Evolutionary conservation across 2,113 vertebrate genomes (phyloP).

Genomic region (Erythrolamprus reginae): DNA sequence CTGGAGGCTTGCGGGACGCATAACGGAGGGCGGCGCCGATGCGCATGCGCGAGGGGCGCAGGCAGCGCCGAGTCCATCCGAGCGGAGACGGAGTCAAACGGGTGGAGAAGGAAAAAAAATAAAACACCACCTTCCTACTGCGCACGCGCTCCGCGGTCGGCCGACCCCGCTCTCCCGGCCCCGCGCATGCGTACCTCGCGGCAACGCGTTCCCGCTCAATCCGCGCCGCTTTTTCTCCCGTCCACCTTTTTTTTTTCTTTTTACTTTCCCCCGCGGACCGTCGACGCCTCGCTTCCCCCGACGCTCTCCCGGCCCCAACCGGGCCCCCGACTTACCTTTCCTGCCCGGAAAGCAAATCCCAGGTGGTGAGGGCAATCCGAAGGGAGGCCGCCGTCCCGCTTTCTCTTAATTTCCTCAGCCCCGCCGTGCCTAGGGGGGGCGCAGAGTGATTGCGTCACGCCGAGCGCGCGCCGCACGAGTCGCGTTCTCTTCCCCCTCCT

Average conservation of each 20-base stretch:
- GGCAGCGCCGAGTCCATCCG: neutral
- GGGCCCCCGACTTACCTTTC: neutral
- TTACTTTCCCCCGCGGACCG: no score
- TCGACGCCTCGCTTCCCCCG: no score
- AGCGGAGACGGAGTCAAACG: neutral
- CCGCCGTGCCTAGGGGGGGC: neutral
- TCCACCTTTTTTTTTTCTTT: no score
- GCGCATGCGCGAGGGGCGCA: neutral
- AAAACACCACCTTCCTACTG: no score
- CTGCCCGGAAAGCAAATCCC: neutral
- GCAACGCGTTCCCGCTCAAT: neutral
- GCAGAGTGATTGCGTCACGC: neutral
- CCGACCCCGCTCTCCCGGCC: fast-evolving
- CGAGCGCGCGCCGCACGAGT: neutral
- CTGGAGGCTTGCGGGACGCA: neutral
- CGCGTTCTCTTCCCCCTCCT: no score
- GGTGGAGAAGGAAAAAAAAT: fast-evolving
- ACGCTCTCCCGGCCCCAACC: neutral
- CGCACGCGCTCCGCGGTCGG: neutral
- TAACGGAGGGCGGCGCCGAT: neutral
- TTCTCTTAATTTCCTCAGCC: neutral
- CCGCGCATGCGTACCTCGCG: neutral
- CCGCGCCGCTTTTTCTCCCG: no score
- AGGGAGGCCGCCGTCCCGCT: neutral
- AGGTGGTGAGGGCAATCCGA: neutral